Evolutionary conservation across 2,888 invertebrate species (phyloP).

Genomic region (Polyommatus iphigenia): DNA sequence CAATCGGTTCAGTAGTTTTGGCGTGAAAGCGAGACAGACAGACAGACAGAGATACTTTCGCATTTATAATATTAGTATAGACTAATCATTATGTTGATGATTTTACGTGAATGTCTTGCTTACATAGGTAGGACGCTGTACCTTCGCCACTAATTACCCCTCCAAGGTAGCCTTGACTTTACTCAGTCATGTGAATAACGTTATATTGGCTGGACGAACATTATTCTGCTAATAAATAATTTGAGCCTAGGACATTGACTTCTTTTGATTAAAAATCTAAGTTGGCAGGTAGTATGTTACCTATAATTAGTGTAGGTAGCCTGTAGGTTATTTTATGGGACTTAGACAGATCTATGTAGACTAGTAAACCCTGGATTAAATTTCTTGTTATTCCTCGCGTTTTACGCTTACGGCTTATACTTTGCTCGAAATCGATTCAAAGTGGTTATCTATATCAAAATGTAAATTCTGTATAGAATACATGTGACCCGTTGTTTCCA

Average conservation of each 20-base stretch:
- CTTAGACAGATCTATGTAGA: neutral
- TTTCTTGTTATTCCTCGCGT: neutral
- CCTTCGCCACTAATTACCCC: neutral
- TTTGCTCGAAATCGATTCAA: neutral
- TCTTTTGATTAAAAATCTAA: neutral
- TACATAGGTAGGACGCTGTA: neutral
- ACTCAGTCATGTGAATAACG: neutral
- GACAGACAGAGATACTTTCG: too few species aligned
- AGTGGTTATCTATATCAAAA: neutral
- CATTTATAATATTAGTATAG: too few species aligned
- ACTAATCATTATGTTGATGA: neutral
- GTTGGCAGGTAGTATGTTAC: neutral
- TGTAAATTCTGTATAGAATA: conserved; percentile 2
- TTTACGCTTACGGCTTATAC: neutral
- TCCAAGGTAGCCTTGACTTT: neutral
- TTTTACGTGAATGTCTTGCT: neutral
- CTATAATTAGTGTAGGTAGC: neutral
- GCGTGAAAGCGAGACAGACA: too few species aligned
- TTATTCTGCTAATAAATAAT: neutral
- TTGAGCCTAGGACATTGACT: neutral
- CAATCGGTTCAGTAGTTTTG: too few species aligned
- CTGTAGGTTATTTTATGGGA: too few species aligned
- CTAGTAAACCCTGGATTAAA: neutral
- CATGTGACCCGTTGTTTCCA: conserved; percentile 48
- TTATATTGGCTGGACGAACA: neutral